Evolutionary conservation across 2,888 invertebrate species (phyloP).

Genomic region (Tribolium freemani): DNA sequence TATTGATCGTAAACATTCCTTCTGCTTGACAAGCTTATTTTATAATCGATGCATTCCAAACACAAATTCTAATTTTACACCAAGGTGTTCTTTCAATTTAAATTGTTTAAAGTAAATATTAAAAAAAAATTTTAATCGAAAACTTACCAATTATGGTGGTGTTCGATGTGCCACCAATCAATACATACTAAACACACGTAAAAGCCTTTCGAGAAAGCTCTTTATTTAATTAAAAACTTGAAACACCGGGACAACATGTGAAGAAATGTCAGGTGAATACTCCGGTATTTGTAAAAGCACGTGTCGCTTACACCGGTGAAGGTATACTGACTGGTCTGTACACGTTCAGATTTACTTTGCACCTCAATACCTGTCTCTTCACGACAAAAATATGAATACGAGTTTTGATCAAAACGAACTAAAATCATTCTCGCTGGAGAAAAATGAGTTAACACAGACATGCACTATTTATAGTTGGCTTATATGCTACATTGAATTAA

Average conservation of each 20-base stretch:
- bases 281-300: conserved; percentile 13
- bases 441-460: not conserved
- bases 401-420: not conserved
- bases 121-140: not conserved
- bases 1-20: conserved; percentile 13
- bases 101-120: not conserved
- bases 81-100: conserved; percentile 10
- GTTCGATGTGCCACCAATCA: conserved; percentile 20
- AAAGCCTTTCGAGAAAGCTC: conserved; percentile 6
- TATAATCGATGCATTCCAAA: conserved; percentile 10
- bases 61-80: conserved; percentile 6
- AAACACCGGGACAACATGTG: not conserved
- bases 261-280: not conserved
- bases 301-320: conserved; percentile 24
- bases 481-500: too few relatives aligned
- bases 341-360: not conserved
- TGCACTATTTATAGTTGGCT: not conserved
- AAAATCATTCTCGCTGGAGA: not conserved
- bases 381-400: not conserved
- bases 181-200: conserved; percentile 19
- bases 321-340: conserved; percentile 20
- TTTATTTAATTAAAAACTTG: conserved; percentile 27
- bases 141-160: conserved; percentile 25
- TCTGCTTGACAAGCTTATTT: not conserved
- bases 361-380: not conserved